Percentiles rank a stretch among this genome's conserved stretches.
Conservation (phyloP, 1,140 invertebrate species). For the Drosophila auraria region DNA sequence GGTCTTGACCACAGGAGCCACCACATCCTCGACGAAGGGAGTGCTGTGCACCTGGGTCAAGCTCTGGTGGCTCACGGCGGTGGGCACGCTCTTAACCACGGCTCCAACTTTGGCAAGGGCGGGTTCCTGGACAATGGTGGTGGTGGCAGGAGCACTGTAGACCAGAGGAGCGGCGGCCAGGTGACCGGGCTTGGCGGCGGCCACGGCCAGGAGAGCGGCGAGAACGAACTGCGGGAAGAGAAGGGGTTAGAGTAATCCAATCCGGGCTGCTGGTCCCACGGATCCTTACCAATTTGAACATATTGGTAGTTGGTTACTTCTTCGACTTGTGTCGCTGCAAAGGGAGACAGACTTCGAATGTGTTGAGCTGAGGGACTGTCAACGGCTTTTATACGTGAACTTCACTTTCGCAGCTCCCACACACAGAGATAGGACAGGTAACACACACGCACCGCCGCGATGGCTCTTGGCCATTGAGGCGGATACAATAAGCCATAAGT, state of each 20-base stretch:
- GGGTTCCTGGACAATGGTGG: slow-evolving; percentile 64
- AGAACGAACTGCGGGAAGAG: slow-evolving; percentile 86
- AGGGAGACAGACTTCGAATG: slow-evolving; percentile 60
- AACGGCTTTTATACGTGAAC: slow-evolving; percentile 78
- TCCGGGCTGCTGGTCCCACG: no score
- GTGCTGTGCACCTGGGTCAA: slow-evolving; percentile 75
- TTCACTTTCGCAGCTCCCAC: slow-evolving; percentile 57
- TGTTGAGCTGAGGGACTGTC: slow-evolving; percentile 48
- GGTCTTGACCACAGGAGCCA: slow-evolving; percentile 74
- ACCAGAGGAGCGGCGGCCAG: slow-evolving; percentile 66
- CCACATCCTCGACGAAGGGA: slow-evolving; percentile 69
- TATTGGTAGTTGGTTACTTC: slow-evolving; percentile 61
- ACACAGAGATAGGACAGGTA: slow-evolving; percentile 17
- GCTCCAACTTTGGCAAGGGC: slow-evolving; percentile 75
- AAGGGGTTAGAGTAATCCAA: slow-evolving; percentile 5
- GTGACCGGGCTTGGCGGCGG: slow-evolving; percentile 86
- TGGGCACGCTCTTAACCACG: slow-evolving; percentile 83
- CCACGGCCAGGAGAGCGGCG: slow-evolving; percentile 87
- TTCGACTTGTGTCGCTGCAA: slow-evolving; percentile 66
- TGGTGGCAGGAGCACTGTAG: slow-evolving; percentile 58
- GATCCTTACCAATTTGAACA: slow-evolving; percentile 85
- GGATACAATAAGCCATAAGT: slow-evolving; percentile 60
- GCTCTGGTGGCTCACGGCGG: slow-evolving; percentile 86
- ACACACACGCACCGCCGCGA: slow-evolving; percentile 5
- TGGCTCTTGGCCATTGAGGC: slow-evolving; percentile 42